Evolutionary conservation across 2,113 vertebrate species (phyloP).

Genomic region (Eptesicus fuscus): DNA sequence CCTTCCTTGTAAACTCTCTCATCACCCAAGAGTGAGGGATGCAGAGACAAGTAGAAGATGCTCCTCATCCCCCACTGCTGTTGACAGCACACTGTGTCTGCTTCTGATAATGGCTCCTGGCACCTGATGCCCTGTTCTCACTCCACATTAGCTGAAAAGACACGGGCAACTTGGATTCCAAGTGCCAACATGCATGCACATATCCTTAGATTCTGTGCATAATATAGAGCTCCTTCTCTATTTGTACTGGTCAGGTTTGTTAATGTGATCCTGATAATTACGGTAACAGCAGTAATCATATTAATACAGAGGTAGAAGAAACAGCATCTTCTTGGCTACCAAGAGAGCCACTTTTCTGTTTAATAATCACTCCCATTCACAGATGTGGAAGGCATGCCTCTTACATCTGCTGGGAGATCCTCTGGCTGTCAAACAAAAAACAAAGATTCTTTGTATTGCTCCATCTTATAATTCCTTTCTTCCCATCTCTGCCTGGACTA

Average conservation of each 20-base stretch:
- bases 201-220: constrained; percentile 51
- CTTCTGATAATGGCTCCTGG: constrained; percentile 67
- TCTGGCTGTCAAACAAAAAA: constrained; percentile 6
- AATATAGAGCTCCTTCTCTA: constrained; percentile 33
- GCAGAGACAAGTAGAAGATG: constrained; percentile 69
- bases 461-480: constrained; percentile 33
- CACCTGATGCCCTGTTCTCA: constrained; percentile 58
- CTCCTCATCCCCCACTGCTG: constrained; percentile 13
- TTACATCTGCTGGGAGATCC: constrained; percentile 35
- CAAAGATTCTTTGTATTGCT: constrained; percentile 52
- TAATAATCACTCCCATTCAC: not conserved
- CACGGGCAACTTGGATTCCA: constrained; percentile 25
- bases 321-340: not conserved
- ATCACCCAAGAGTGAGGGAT: not conserved
- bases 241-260: not conserved
- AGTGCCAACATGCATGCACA: not conserved
- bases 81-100: constrained; percentile 45
- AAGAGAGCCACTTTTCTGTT: not conserved
- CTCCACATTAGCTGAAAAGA: constrained; percentile 72
- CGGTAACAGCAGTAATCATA: not conserved
- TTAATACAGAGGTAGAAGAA: not conserved
- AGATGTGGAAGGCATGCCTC: not conserved
- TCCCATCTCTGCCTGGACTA: not conserved
- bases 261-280: not conserved
- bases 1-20: constrained; percentile 3